Evolutionary conservation across 2,888 invertebrate genomes (phyloP), one percentile per base, ranked within the genome.

Genomic region (Aleiodes leptofemur): DNA sequence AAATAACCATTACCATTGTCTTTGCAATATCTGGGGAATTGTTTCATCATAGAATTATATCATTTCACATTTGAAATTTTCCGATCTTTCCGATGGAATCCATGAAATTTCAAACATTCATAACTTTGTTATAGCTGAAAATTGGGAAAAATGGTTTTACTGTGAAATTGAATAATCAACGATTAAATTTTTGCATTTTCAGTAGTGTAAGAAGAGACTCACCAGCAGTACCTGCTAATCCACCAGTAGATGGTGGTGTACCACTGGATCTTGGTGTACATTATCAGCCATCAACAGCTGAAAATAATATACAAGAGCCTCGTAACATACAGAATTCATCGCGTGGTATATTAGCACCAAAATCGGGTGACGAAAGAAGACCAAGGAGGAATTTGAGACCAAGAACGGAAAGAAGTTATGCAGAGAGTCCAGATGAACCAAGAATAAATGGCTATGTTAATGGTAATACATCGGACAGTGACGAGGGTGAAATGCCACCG

Each of bases 391-490:
- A 96, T 83, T 90, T 96, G 77, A 92, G 96, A 79, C 96, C 96
- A 5, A 92, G 96, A 74, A 95, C 95, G 5, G 96, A 96, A 86
- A 93, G 96, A 83, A 96, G 96, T 84, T 96, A 96, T 89, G 96
- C 96, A 0, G 96, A 96, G 89, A 94, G 94, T 85, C 96, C 95
- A 0, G 97, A 95, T 81, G 93, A 90, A 86, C 91, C 87, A 82
- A 91, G 90, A 76, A 86, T 90, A 68, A 92, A 92, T 81, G 91
- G 91, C n/a, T 91, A 90, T 81, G 84, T 90, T 56, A 90, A 91
- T 83, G 90, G 90, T 64, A 89, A 88, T 76, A 86, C 85, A 16
- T 87, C 88, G 7, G 89, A 89, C 53, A 89, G 86, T 69, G 89
- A 89, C 51, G 88, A 88, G 83, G 87, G 89, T 87, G 93, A 94